Conservation (phyloP, 2,888 invertebrate species). For the Epinotia demarniana region DNA sequence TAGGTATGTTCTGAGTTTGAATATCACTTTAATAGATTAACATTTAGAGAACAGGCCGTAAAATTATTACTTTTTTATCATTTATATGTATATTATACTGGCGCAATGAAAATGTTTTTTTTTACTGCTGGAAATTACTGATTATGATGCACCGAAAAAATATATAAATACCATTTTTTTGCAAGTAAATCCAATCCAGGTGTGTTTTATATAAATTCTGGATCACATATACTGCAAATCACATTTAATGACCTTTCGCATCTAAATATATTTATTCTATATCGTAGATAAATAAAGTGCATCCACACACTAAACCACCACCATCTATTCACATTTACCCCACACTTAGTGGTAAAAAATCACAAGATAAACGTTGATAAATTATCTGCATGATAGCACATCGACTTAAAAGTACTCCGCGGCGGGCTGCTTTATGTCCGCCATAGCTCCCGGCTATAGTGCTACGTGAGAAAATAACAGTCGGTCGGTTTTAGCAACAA, state of each 20-base stretch:
- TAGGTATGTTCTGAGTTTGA: too few species aligned
- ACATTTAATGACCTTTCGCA: background rate
- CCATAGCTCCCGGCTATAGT: slow-evolving; percentile 46
- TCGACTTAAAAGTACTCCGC: slow-evolving; percentile 68
- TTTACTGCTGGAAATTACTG: too few species aligned
- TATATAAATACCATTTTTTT: background rate
- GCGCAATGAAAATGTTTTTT: too few species aligned
- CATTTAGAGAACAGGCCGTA: too few species aligned
- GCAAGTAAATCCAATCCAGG: background rate
- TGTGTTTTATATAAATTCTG: too few species aligned
- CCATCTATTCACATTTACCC: slow-evolving; percentile 54
- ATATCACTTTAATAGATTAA: too few species aligned
- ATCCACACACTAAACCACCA: slow-evolving; percentile 22
- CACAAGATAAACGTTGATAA: slow-evolving; percentile 75
- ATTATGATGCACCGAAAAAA: too few species aligned
- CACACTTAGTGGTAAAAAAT: slow-evolving; percentile 59
- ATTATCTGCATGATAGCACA: slow-evolving; percentile 71
- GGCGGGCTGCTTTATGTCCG: slow-evolving; percentile 54
- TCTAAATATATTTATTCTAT: too few species aligned
- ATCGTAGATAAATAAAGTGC: slow-evolving; percentile 26
- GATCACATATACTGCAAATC: slow-evolving; percentile 40
- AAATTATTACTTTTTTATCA: too few species aligned
- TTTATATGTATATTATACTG: too few species aligned
- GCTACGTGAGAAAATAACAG: slow-evolving; percentile 25
- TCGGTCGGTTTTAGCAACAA: background rate